These are phyloP conservation scores for Campoletis raptor DNA, from an alignment of 2,888 invertebrate species.

Conservation along the genomic window DNA sequence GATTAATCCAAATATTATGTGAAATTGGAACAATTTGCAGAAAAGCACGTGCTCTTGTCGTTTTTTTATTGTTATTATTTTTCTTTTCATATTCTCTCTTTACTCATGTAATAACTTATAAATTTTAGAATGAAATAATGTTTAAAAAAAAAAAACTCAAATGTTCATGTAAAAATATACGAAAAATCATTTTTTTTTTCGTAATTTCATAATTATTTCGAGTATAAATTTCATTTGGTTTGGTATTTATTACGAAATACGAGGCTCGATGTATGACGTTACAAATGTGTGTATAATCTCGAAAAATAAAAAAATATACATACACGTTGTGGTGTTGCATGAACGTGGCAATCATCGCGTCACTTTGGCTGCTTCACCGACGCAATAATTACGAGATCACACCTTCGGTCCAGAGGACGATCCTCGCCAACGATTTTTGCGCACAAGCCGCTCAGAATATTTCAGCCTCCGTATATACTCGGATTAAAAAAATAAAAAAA, in stretches of 20 bases:
- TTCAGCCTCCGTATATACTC: conserved; percentile 63
- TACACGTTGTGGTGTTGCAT: not conserved
- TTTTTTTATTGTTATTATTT: no score
- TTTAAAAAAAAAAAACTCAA: not conserved
- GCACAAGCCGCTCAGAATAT: conserved; percentile 71
- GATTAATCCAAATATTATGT: no score
- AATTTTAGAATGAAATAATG: no score
- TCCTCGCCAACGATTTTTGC: conserved; percentile 48
- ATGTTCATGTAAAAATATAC: not conserved
- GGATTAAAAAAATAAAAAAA: conserved; percentile 5
- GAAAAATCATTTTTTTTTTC: not conserved
- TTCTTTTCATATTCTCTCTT: no score
- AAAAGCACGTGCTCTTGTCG: no score
- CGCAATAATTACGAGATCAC: conserved; percentile 82
- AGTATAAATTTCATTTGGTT: conserved; percentile 1
- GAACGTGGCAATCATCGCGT: conserved; percentile 81
- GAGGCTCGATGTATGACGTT: not conserved
- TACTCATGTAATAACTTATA: no score
- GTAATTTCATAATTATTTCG: not conserved
- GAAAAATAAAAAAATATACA: not conserved
- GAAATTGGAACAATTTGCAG: no score
- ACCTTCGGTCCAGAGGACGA: conserved; percentile 72
- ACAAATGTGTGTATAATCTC: not conserved
- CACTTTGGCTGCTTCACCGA: conserved; percentile 76
- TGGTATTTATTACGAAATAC: not conserved